Evolutionary conservation across 2,888 invertebrate genomes (phyloP).

Genomic region (Nasonia oneida): DNA sequence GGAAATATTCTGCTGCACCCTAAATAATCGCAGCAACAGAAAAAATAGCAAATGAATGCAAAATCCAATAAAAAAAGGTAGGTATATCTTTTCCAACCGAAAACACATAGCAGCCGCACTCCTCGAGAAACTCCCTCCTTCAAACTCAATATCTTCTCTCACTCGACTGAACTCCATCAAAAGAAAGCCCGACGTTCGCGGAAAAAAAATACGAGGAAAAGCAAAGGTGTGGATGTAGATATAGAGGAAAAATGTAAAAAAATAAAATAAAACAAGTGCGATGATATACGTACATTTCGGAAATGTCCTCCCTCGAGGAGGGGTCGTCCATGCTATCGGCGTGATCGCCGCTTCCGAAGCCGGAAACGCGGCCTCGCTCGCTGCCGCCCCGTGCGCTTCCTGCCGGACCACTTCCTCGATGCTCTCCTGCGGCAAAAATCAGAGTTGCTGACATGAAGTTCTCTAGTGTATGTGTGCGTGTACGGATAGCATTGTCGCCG

Average conservation of each 20-base stretch:
- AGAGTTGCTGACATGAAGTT: not conserved
- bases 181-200: not conserved
- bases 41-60: constrained; percentile 39
- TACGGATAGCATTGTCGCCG: not conserved
- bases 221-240: not conserved
- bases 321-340: constrained; percentile 76
- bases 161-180: not conserved
- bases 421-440: constrained; percentile 72
- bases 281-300: constrained; percentile 75
- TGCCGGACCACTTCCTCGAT: constrained; percentile 75
- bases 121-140: not conserved
- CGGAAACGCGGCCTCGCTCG: constrained; percentile 76
- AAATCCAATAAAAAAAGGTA: not conserved
- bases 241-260: not conserved
- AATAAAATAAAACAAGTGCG: not conserved
- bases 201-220: not conserved
- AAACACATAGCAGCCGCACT: not conserved
- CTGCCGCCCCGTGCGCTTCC: constrained; percentile 74
- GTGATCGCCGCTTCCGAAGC: constrained; percentile 74
- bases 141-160: not conserved
- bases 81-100: not conserved
- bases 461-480: not conserved
- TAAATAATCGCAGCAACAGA: constrained; percentile 62
- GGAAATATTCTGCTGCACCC: constrained; percentile 79
- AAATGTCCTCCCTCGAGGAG: constrained; percentile 77